phyloP scores from a whole-genome alignment of 2,797 vertebrate species.

The Megaceryle alcyon region DNA sequence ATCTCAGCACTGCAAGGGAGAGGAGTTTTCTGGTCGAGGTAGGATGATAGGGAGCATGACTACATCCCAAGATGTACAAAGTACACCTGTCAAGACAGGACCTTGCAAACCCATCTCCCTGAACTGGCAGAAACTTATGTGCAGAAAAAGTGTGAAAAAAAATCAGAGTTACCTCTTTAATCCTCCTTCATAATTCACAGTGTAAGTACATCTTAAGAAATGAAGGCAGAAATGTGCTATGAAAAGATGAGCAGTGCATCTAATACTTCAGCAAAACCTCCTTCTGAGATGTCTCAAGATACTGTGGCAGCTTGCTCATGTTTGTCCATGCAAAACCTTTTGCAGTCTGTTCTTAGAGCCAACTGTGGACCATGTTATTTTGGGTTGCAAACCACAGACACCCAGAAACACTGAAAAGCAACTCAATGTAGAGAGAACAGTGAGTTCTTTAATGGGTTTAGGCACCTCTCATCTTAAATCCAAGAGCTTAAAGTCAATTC shows the following conservation, averaged over 20 bases:
- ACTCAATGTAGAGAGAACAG: not conserved
- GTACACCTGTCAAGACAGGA: not conserved
- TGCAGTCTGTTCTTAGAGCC: not conserved
- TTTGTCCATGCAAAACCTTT: not conserved
- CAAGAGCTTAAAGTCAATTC: not conserved
- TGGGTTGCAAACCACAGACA: not conserved
- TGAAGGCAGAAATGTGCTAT: not conserved
- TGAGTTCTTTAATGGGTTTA: not conserved
- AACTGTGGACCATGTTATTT: not conserved
- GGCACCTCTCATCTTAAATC: not conserved
- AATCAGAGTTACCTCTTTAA: not conserved
- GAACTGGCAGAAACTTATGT: not conserved
- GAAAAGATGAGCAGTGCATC: not conserved
- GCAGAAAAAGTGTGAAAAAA: not conserved
- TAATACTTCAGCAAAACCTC: not conserved
- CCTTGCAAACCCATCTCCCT: not conserved
- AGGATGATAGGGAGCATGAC: not conserved
- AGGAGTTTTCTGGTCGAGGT: not conserved
- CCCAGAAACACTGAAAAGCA: not conserved
- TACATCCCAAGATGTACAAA: not conserved
- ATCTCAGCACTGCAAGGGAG: not conserved
- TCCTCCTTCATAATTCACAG: not conserved
- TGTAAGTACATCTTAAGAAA: not conserved
- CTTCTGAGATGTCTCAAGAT: not conserved
- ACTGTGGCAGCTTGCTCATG: not conserved